Conservation (phyloP, 2,888 invertebrate species). For the Tethea ocularis region DNA sequence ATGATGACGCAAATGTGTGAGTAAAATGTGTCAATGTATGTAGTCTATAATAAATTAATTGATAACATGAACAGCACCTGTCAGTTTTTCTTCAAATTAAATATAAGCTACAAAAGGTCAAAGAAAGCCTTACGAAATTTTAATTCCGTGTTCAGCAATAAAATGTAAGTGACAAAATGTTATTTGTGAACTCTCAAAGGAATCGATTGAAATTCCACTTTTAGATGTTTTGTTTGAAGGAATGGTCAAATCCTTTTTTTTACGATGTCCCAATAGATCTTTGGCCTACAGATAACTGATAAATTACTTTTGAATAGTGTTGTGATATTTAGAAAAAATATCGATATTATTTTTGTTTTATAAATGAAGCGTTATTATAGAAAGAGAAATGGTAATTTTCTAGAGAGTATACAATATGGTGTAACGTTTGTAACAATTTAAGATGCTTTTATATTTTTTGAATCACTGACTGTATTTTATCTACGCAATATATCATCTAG, state of each 20-base stretch:
- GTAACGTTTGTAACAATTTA: too few species aligned
- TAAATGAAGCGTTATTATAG: too few species aligned
- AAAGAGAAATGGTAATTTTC: too few species aligned
- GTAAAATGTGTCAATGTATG: too few species aligned
- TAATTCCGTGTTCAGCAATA: neutral
- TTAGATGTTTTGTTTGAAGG: conserved; percentile 37
- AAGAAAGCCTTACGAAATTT: neutral
- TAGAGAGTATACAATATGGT: too few species aligned
- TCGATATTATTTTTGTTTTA: neutral
- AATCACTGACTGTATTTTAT: too few species aligned
- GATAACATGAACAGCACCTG: too few species aligned
- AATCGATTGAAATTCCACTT: conserved; percentile 18
- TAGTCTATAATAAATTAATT: too few species aligned
- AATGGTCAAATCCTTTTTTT: conserved; percentile 29
- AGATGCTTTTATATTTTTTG: too few species aligned
- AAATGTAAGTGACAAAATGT: neutral
- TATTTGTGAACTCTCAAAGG: neutral
- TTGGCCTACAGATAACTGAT: conserved; percentile 31
- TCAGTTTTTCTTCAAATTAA: too few species aligned
- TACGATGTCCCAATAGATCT: conserved; percentile 34
- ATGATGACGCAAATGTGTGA: too few species aligned
- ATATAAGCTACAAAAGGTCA: neutral
- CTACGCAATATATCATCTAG: too few species aligned
- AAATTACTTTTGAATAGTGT: conserved; percentile 33
- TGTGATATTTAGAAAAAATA: neutral